Percentiles rank a stretch among this genome's conserved stretches.
Evolutionary conservation across 2,113 vertebrate genomes (phyloP).

Genomic region (Anseranas semipalmata): DNA sequence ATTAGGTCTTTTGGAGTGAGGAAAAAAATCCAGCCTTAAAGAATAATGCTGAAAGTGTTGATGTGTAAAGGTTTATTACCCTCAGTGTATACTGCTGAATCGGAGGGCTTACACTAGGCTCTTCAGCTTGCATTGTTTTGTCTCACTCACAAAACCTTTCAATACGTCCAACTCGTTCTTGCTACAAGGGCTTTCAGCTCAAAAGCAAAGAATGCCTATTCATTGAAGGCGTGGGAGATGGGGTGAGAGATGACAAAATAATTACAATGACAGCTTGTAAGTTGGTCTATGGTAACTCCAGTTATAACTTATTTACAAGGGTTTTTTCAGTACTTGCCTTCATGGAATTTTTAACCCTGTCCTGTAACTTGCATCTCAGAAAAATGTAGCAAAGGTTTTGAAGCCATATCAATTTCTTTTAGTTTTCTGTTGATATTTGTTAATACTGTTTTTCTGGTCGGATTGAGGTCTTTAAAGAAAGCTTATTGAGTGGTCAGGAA

Average conservation of each 20-base stretch:
- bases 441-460: not conserved
- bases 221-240: not conserved
- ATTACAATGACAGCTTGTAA: not conserved
- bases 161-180: not conserved
- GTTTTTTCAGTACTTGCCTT: not conserved
- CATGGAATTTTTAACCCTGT: not conserved
- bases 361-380: not conserved
- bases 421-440: not conserved
- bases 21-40: not conserved
- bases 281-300: not conserved
- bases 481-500: not conserved
- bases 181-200: not conserved
- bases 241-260: not conserved
- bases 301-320: not conserved
- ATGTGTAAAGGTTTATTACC: not conserved
- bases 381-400: not conserved
- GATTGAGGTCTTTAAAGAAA: not conserved
- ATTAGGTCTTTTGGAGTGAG: not conserved
- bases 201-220: not conserved
- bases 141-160: not conserved
- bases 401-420: not conserved
- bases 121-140: not conserved
- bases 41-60: not conserved
- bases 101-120: not conserved
- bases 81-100: not conserved